These are phyloP conservation scores for Dasyornis broadbenti DNA, from an alignment of 2,113 vertebrate species.

Conservation along the genomic window DNA sequence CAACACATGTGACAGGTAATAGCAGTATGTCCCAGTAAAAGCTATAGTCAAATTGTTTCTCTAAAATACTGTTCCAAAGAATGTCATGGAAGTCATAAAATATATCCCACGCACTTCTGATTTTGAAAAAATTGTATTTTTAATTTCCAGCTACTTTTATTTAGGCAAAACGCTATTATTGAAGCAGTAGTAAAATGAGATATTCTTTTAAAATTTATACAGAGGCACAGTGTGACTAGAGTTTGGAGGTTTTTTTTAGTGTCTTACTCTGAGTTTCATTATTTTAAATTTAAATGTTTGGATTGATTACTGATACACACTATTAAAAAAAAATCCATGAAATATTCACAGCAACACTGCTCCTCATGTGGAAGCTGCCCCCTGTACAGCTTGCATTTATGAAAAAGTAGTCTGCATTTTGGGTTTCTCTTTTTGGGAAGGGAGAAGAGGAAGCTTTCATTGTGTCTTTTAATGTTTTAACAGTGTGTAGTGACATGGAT, in stretches of 20 bases:
- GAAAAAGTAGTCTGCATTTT: not conserved
- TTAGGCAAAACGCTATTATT: not conserved
- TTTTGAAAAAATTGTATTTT: not conserved
- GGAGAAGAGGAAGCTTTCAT: not conserved
- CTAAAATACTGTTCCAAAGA: not conserved
- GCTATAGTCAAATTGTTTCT: not conserved
- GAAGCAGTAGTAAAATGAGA: not conserved
- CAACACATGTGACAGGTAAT: slow-evolving; percentile 95
- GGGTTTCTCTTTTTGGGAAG: not conserved
- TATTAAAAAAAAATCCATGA: not conserved
- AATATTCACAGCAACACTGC: not conserved
- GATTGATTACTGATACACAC: not conserved
- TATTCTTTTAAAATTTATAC: not conserved
- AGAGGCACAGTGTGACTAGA: not conserved
- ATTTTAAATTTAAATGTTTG: not conserved
- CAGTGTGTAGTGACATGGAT: not conserved
- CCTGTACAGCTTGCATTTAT: not conserved
- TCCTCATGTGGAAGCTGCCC: not conserved
- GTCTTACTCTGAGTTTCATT: not conserved
- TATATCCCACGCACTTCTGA: not conserved
- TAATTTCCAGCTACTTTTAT: not conserved
- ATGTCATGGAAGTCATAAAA: not conserved
- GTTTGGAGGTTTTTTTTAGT: not conserved
- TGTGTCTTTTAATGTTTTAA: not conserved
- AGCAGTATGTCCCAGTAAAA: not conserved